Evolutionary conservation across 2,888 invertebrate genomes (phyloP), one percentile per base, ranked within the genome.

Genomic region (Drosophila parthenogenetica): DNA sequence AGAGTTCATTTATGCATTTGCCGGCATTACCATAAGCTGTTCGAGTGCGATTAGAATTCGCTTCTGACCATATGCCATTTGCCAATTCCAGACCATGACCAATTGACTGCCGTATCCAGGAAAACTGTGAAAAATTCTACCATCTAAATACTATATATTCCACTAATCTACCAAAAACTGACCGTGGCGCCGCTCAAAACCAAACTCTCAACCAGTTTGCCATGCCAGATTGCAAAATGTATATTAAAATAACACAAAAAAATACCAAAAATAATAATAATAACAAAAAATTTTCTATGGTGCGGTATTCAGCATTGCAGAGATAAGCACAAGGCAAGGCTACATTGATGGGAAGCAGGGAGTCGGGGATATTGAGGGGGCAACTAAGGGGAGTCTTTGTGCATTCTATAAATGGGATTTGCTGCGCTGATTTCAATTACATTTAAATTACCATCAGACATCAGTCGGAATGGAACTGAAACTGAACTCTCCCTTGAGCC

Each of bases 361-460:
- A 11, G 10, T 13, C 8, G 3, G 19, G 13, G 29, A 42, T 13
- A 13, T 13, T n/a, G 10, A 19, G 14, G 19, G 19, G 48, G 39
- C 5, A 8, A 19, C 5, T 17, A 35, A 17, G 11, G 19, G 10
- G 22, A 29, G 5, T 13, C n/a, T 48, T 39, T 49, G 35, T 46
- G 65, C 63, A 57, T 60, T 53, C 43, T 42, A 63, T 48, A 74
- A 82, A 85, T 77, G 83, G 57, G 70, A 84, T 84, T 81, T 73
- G 61, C 43, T 53, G 76, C 69, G 57, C 79, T 60, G 89, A 81
- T 87, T 89, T 84, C 85, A 89, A 85, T 89, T 85, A 89, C 69
- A 81, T 81, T 87, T 77, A 73, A 84, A 84, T 86, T 83, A 78
- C 72, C 73, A 82, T 60, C 70, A 43, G 69, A 32, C 62, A 60